phyloP scores from a whole-genome alignment of 2,797 vertebrate genomes.

The Setipinna tenuifilis region DNA sequence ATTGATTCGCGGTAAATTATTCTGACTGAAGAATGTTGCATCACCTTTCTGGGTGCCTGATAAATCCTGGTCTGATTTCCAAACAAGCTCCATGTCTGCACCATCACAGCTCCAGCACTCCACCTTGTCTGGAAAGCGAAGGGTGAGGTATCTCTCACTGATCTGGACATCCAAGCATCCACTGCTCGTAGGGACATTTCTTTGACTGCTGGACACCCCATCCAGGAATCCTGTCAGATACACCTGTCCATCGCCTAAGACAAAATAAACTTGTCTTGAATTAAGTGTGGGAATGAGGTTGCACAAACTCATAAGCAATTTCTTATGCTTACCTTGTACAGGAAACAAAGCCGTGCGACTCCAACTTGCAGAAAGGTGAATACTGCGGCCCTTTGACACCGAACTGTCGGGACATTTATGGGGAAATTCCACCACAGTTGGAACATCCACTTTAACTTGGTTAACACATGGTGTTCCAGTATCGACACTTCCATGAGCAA shows the following conservation, averaged over 20 bases:
- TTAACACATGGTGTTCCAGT: not conserved
- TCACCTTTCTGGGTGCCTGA: conserved; percentile 49
- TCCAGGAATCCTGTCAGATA: conserved; percentile 71
- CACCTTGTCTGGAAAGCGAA: conserved; percentile 69
- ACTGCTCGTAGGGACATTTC: conserved; percentile 31
- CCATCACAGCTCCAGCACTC: conserved; percentile 73
- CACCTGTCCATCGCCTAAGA: conserved; percentile 61
- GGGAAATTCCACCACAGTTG: conserved; percentile 49
- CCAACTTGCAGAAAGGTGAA: conserved; percentile 68
- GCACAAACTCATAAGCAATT: not conserved
- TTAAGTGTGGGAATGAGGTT: not conserved
- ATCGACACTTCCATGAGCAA: not conserved
- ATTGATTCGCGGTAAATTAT: not conserved
- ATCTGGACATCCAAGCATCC: conserved; percentile 78
- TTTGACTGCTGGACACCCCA: not conserved
- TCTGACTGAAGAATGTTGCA: not conserved
- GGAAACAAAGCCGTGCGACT: conserved; percentile 63
- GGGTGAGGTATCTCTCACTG: conserved; percentile 74
- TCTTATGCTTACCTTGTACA: not conserved
- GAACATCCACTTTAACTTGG: conserved; percentile 55
- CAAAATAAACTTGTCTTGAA: not conserved
- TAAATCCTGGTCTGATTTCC: conserved; percentile 61
- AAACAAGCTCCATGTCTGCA: conserved; percentile 57
- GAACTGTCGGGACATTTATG: not conserved
- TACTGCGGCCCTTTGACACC: not conserved